Evolutionary conservation across 1,140 invertebrate species (phyloP).

Genomic region (Papilio aristodemus): DNA sequence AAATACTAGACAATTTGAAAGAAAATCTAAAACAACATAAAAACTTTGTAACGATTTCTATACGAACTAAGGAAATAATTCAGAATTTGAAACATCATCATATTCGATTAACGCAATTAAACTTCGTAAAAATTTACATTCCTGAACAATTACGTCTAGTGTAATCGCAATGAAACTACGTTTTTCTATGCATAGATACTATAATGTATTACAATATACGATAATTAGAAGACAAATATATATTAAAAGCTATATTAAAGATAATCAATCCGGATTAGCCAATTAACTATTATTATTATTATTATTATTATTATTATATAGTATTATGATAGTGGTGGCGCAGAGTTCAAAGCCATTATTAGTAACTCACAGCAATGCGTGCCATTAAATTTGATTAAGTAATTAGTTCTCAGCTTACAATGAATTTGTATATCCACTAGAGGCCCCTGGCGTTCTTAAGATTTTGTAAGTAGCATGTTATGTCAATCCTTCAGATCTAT

Average conservation of each 20-base stretch:
- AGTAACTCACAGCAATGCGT: not conserved
- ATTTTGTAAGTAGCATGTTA: not conserved
- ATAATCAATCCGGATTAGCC: not conserved
- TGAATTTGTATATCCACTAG: not conserved
- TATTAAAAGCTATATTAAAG: not conserved
- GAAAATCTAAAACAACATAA: too few relatives aligned
- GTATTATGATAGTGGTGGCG: not conserved
- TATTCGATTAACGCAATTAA: too few relatives aligned
- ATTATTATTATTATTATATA: not conserved
- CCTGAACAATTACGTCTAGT: too few relatives aligned
- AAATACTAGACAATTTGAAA: too few relatives aligned
- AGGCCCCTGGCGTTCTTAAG: not conserved
- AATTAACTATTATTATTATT: constrained; percentile 10
- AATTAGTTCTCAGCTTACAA: not conserved
- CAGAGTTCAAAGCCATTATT: constrained; percentile 12
- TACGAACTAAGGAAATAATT: too few relatives aligned
- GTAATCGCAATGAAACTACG: too few relatives aligned
- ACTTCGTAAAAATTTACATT: too few relatives aligned
- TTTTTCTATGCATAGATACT: too few relatives aligned
- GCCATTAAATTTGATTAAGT: constrained; percentile 11
- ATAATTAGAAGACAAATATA: not conserved
- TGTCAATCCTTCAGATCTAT: too few relatives aligned
- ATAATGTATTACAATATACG: too few relatives aligned
- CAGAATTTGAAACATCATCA: too few relatives aligned
- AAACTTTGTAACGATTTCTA: too few relatives aligned